Percentiles rank a stretch among this genome's conserved stretches.
Conservation (phyloP, 2,797 vertebrate genomes). For the Pangasius djambal region DNA sequence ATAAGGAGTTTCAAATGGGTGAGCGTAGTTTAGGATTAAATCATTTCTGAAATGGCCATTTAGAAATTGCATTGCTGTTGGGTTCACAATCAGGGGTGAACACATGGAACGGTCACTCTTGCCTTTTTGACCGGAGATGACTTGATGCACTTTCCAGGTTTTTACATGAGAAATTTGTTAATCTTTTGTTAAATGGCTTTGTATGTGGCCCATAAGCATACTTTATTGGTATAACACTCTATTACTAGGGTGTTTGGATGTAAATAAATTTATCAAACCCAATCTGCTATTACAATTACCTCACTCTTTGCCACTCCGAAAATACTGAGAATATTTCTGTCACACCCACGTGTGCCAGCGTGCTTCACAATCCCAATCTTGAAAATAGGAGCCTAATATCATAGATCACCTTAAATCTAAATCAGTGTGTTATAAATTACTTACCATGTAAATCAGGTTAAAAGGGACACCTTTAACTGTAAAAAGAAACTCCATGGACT, state of each 20-base stretch:
- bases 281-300: not conserved
- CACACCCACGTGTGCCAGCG: not conserved
- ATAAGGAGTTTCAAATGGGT: not conserved
- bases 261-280: not conserved
- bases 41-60: slow-evolving; percentile 1
- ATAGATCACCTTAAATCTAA: not conserved
- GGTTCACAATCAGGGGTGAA: not conserved
- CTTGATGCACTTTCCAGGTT: not conserved
- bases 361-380: not conserved
- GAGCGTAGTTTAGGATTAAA: slow-evolving; percentile 46
- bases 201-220: not conserved
- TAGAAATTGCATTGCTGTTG: not conserved
- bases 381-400: not conserved
- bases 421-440: not conserved
- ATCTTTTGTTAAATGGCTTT: not conserved
- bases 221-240: not conserved
- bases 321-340: not conserved
- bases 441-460: not conserved
- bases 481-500: not conserved
- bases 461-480: not conserved
- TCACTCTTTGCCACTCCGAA: not conserved
- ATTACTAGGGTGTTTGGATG: not conserved
- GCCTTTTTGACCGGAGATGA: not conserved
- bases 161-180: not conserved
- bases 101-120: not conserved